Evolutionary conservation across 2,888 invertebrate genomes (phyloP).

Genomic region (Agrotis ipsilon): DNA sequence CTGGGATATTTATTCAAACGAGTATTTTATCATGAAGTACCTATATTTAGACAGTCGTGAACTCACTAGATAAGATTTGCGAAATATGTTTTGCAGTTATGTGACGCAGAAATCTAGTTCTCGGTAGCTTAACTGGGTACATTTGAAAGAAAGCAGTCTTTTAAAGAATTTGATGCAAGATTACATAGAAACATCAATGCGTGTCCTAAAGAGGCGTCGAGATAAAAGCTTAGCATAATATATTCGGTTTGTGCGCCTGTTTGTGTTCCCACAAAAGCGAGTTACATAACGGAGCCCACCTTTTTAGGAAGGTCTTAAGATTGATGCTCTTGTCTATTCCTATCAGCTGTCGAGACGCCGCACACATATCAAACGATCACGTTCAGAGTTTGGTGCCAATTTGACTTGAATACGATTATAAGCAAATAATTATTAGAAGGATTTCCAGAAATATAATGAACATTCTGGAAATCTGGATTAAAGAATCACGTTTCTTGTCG

Average conservation of each 20-base stretch:
- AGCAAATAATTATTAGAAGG: background rate
- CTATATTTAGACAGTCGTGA: constrained; percentile 50
- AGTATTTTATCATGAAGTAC: constrained; percentile 52
- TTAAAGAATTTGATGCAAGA: constrained; percentile 76
- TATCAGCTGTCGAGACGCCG: constrained; percentile 62
- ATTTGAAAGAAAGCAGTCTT: constrained; percentile 62
- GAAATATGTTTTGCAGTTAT: constrained; percentile 23
- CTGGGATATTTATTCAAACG: constrained; percentile 54
- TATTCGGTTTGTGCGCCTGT: constrained; percentile 75
- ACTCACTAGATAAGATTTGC: constrained; percentile 47
- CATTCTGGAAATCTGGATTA: background rate
- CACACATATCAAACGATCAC: constrained; percentile 59
- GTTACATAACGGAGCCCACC: constrained; percentile 77
- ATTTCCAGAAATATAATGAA: background rate
- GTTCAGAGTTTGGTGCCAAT: constrained; percentile 49
- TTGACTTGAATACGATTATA: constrained; percentile 31
- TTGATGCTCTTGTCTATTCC: constrained; percentile 68
- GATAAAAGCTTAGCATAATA: constrained; percentile 82
- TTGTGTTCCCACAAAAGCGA: constrained; percentile 70
- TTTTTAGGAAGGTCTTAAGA: constrained; percentile 71
- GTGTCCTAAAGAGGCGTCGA: constrained; percentile 71
- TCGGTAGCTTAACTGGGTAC: constrained; percentile 20
- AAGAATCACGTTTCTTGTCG: background rate
- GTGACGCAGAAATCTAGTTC: background rate
- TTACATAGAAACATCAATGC: constrained; percentile 72